These are phyloP conservation scores for Dufourea novaeangliae DNA, from an alignment of 1,140 invertebrate genomes.

Conservation along the genomic window DNA sequence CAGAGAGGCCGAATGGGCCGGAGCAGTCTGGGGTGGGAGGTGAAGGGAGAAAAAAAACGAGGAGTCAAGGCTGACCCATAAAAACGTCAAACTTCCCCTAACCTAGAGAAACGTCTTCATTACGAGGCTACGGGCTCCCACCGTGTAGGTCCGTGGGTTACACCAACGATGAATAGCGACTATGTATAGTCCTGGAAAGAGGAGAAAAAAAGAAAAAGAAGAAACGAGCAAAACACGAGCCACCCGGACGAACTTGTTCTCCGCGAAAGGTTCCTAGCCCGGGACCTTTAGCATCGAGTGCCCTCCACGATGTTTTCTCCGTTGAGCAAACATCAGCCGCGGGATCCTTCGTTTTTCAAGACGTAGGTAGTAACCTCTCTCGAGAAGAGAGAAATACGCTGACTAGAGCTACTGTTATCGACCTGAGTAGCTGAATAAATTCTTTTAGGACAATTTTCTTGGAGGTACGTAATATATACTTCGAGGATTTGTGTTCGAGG, in stretches of 20 bases:
- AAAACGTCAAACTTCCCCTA: conserved; percentile 82
- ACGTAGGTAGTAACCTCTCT: too few relatives aligned
- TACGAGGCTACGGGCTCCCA: conserved; percentile 73
- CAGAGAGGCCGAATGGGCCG: conserved; percentile 43
- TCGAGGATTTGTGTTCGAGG: too few relatives aligned
- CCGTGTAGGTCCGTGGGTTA: conserved; percentile 70
- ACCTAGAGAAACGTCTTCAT: conserved; percentile 82
- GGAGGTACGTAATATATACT: too few relatives aligned
- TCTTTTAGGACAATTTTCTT: too few relatives aligned
- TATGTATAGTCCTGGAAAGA: conserved; percentile 67
- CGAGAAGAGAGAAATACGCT: too few relatives aligned
- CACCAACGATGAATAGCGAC: conserved; percentile 69
- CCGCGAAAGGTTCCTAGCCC: conserved; percentile 63
- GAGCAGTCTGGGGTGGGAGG: too few relatives aligned
- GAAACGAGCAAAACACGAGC: conserved; percentile 59
- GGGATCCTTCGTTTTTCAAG: conserved; percentile 44
- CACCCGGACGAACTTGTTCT: conserved; percentile 53
- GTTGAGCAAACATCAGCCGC: conserved; percentile 55
- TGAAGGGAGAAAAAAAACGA: conserved; percentile 67
- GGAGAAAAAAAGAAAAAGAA: too few relatives aligned
- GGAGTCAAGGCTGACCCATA: conserved; percentile 77
- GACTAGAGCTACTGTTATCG: too few relatives aligned
- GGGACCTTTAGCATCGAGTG: conserved; percentile 65
- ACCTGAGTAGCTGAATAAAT: too few relatives aligned
- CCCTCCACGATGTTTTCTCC: conserved; percentile 65